Percentiles rank a stretch among this genome's conserved stretches.
Evolutionary conservation across 2,797 vertebrate genomes (phyloP).

Genomic region (Darevskia mixta): DNA sequence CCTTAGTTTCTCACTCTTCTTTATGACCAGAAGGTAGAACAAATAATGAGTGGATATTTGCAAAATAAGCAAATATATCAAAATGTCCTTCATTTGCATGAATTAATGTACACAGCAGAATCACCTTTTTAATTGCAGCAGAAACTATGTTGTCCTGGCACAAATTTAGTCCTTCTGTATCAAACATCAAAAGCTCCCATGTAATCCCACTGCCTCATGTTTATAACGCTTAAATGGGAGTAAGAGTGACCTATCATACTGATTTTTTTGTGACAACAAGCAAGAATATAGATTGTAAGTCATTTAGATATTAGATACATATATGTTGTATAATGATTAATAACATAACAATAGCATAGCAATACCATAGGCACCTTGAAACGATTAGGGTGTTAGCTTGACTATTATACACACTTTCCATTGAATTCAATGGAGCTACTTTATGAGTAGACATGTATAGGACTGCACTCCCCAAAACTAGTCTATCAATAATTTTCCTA

Average conservation of each 20-base stretch:
- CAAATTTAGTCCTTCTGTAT: background rate
- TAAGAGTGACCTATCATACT: background rate
- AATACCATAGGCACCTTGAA: background rate
- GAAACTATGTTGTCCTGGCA: background rate
- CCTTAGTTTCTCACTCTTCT: background rate
- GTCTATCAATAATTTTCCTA: background rate
- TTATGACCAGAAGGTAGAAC: background rate
- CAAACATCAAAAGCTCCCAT: background rate
- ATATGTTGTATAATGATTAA: too few species aligned
- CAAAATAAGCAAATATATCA: background rate
- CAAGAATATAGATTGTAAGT: background rate
- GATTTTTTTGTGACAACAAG: background rate
- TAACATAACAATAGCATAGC: background rate
- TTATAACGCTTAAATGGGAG: background rate
- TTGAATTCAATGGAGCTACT: background rate
- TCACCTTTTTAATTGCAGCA: background rate
- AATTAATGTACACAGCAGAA: background rate
- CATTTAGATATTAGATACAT: background rate
- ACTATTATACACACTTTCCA: background rate
- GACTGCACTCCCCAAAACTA: background rate
- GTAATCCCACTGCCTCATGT: background rate
- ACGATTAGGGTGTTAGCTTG: background rate
- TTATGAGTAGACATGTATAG: background rate
- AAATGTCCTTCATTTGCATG: background rate
- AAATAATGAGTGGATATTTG: background rate